Percentiles rank a stretch among this genome's conserved stretches.
These are phyloP conservation scores for Danio aesculapii DNA, from an alignment of 2,797 vertebrate genomes.

Conservation along the genomic window DNA sequence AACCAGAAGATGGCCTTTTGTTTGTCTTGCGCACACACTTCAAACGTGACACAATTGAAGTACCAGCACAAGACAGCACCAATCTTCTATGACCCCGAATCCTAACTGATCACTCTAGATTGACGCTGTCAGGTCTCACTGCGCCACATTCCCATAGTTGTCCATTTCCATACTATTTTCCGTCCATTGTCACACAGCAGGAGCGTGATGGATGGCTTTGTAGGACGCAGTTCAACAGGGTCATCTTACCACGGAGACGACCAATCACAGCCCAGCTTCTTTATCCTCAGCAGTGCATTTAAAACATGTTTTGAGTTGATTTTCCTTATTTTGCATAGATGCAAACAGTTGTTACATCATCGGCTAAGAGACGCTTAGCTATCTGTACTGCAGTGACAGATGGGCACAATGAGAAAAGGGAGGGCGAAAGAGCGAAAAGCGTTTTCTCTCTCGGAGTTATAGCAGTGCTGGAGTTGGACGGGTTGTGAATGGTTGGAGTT, in stretches of 20 bases:
- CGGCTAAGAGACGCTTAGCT: slow-evolving; percentile 23
- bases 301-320: slow-evolving; percentile 17
- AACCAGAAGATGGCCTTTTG: slow-evolving; percentile 38
- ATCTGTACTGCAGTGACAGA: slow-evolving; percentile 65
- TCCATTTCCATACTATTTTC: slow-evolving; percentile 14
- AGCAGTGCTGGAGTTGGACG: neutral
- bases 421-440: slow-evolving; percentile 25
- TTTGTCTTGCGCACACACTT: neutral
- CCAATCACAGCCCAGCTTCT: slow-evolving; percentile 39
- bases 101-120: slow-evolving; percentile 53
- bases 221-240: slow-evolving; percentile 51
- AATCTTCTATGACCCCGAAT: slow-evolving; percentile 7
- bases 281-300: neutral
- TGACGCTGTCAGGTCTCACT: slow-evolving; percentile 55
- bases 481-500: slow-evolving; percentile 19
- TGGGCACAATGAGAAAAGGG: slow-evolving; percentile 61
- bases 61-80: neutral
- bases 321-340: slow-evolving; percentile 47
- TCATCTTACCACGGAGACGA: slow-evolving; percentile 25
- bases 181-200: slow-evolving; percentile 16
- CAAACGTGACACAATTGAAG: neutral
- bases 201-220: slow-evolving; percentile 21
- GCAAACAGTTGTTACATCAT: slow-evolving; percentile 57
- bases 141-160: neutral
- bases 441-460: slow-evolving; percentile 56